Evolutionary conservation across 2,888 invertebrate species (phyloP).

Genomic region (Dasypolia templi): DNA sequence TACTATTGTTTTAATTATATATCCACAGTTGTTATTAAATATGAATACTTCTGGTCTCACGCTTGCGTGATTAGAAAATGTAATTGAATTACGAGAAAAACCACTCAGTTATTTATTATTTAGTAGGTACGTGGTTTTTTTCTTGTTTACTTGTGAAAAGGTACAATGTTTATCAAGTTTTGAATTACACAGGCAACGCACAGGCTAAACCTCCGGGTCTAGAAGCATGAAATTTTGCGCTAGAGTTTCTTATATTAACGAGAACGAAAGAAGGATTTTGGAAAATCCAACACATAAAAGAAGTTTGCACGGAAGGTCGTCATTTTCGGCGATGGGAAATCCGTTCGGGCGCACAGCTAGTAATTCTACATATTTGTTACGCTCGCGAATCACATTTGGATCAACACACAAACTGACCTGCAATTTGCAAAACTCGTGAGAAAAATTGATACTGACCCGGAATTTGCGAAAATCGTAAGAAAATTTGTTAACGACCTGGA

Average conservation of each 20-base stretch:
- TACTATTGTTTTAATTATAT: slow-evolving; percentile 44
- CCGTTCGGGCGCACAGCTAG: too few relatives aligned
- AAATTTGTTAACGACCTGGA: too few relatives aligned
- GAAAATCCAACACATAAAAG: too few relatives aligned
- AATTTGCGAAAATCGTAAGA: too few relatives aligned
- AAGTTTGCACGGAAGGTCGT: too few relatives aligned
- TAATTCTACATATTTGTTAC: neutral
- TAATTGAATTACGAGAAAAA: slow-evolving; percentile 38
- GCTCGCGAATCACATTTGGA: neutral
- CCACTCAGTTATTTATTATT: neutral
- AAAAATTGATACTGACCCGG: neutral
- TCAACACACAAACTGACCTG: neutral
- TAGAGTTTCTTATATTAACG: too few relatives aligned
- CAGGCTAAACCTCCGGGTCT: too few relatives aligned
- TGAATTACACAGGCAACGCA: too few relatives aligned
- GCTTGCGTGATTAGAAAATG: slow-evolving; percentile 36
- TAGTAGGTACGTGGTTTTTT: neutral
- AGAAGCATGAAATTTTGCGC: too few relatives aligned
- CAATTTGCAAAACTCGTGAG: too few relatives aligned
- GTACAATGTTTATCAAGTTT: neutral
- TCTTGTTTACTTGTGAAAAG: neutral
- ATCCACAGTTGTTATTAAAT: slow-evolving; percentile 45
- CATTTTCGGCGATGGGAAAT: too few relatives aligned
- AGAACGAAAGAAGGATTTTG: too few relatives aligned
- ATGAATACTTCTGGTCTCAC: slow-evolving; percentile 31